Conservation (phyloP, 2,888 invertebrate species). For the Pteria penguin region DNA sequence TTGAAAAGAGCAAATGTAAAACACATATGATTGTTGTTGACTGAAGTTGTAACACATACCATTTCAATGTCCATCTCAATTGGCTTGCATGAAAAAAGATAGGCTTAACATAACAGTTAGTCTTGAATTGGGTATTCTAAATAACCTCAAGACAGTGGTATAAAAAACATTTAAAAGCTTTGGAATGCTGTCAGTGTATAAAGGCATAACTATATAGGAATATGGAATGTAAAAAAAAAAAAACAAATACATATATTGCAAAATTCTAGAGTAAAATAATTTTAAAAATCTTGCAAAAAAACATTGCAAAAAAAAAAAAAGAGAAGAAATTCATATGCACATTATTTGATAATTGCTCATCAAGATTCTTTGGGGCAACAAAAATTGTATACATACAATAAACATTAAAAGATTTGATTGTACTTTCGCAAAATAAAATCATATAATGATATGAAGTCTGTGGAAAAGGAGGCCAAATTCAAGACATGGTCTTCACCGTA, state of each 20-base stretch:
- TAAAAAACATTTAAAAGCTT: not conserved
- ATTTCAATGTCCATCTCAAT: slow-evolving; percentile 1
- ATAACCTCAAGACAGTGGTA: not conserved
- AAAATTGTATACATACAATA: too few relatives aligned
- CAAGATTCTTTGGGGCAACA: too few relatives aligned
- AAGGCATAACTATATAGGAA: not conserved
- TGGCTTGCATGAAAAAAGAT: slow-evolving; percentile 31
- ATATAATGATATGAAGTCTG: too few relatives aligned
- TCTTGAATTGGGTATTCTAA: not conserved
- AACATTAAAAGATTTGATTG: slow-evolving; percentile 1
- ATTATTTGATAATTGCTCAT: too few relatives aligned
- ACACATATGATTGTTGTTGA: not conserved
- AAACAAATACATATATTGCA: too few relatives aligned
- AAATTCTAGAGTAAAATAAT: too few relatives aligned
- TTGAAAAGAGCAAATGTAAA: too few relatives aligned
- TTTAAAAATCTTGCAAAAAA: not conserved
- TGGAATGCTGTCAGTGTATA: not conserved
- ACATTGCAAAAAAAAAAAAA: not conserved
- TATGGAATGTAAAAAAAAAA: slow-evolving; percentile 1
- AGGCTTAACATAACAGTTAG: not conserved
- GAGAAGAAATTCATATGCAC: slow-evolving; percentile 3
- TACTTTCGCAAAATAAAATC: not conserved
- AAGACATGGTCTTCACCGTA: slow-evolving; percentile 24
- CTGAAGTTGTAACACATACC: slow-evolving; percentile 9
- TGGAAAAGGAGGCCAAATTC: not conserved